A percentile compares a stretch with the other conserved stretches of the same genome.
phyloP scores from a whole-genome alignment of 1,140 invertebrate genomes.

The Varroa destructor region DNA sequence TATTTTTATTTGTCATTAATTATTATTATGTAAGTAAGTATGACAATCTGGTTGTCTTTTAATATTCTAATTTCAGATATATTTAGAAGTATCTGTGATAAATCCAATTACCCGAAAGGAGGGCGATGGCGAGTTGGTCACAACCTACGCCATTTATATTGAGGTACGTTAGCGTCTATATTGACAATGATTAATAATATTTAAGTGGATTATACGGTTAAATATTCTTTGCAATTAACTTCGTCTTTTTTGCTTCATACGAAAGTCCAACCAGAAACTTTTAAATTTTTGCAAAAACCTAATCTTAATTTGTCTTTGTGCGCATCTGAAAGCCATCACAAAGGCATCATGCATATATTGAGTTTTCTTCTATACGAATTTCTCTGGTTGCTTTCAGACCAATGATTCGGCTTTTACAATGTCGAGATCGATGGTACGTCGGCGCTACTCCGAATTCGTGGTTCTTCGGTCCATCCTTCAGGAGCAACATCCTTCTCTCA shows the following conservation, averaged over 20 bases:
- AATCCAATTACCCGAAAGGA: constrained; percentile 16
- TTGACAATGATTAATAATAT: too few relatives aligned
- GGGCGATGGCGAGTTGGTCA: constrained; percentile 14
- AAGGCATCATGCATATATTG: too few relatives aligned
- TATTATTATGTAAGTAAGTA: too few relatives aligned
- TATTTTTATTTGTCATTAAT: too few relatives aligned
- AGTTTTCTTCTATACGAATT: too few relatives aligned
- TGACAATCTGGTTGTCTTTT: background rate
- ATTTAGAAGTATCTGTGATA: constrained; percentile 16
- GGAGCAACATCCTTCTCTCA: constrained; percentile 1
- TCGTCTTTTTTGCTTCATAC: too few relatives aligned
- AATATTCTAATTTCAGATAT: background rate
- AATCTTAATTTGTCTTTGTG: too few relatives aligned
- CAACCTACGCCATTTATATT: constrained; percentile 24
- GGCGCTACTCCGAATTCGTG: constrained; percentile 16
- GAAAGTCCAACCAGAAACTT: too few relatives aligned
- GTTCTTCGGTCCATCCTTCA: constrained; percentile 8
- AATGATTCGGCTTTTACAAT: constrained; percentile 25
- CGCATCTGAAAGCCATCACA: too few relatives aligned
- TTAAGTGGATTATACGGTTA: too few relatives aligned
- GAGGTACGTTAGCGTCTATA: background rate
- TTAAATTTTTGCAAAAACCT: too few relatives aligned
- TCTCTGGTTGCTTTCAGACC: background rate
- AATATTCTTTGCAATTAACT: too few relatives aligned
- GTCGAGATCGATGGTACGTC: constrained; percentile 12